A percentile compares a stretch with the other conserved stretches of the same genome.
phyloP scores from a whole-genome alignment of 2,888 invertebrate species.

The Pteria penguin region DNA sequence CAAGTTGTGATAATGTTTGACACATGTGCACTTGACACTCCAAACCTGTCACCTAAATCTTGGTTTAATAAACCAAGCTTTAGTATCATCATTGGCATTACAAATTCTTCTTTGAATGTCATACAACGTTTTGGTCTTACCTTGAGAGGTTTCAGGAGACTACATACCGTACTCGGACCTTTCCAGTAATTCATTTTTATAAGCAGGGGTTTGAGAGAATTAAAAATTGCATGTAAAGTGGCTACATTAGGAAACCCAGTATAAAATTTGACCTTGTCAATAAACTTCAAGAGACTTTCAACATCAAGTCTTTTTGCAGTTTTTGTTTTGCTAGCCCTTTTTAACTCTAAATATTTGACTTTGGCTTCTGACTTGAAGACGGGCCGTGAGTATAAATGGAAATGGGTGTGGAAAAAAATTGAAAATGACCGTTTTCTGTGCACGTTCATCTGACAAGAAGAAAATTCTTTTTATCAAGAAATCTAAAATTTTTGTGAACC shows the following conservation, averaged over 20 bases:
- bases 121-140: background rate
- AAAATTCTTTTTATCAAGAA: no score
- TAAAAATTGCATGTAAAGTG: slow-evolving; percentile 18
- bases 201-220: background rate
- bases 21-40: slow-evolving; percentile 4
- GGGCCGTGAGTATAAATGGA: no score
- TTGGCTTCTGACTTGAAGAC: no score
- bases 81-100: slow-evolving; percentile 17
- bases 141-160: background rate
- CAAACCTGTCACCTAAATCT: slow-evolving; percentile 24
- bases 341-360: no score
- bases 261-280: slow-evolving; percentile 1
- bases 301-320: no score
- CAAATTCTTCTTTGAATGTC: slow-evolving; percentile 5
- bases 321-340: no score
- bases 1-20: slow-evolving; percentile 17
- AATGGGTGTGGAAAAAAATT: no score
- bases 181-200: slow-evolving; percentile 21
- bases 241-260: slow-evolving; percentile 11
- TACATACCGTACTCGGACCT: background rate
- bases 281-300: no score
- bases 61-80: slow-evolving; percentile 18
- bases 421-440: no score
- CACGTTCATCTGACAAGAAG: no score
- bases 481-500: no score